Conservation (phyloP, 2,113 vertebrate genomes). For the Brachirus orientalis region DNA sequence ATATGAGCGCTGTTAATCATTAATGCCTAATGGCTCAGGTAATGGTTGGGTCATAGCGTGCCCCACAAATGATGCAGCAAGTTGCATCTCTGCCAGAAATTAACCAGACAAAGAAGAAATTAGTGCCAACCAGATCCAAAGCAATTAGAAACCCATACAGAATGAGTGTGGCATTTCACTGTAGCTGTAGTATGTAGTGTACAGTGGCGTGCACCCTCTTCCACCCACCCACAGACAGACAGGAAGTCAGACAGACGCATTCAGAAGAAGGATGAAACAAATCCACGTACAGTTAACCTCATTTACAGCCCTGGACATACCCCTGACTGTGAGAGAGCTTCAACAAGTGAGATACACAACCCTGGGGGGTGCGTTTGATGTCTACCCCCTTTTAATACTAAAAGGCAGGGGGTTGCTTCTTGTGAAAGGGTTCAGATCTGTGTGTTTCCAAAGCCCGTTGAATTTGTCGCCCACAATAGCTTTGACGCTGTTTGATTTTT, state of each 20-base stretch:
- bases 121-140: too few species aligned
- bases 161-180: slow-evolving; percentile 6
- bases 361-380: slow-evolving; percentile 74
- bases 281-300: slow-evolving; percentile 78
- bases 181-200: neutral
- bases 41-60: too few species aligned
- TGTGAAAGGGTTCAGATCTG: slow-evolving; percentile 66
- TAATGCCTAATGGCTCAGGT: too few species aligned
- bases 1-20: too few species aligned
- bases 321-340: slow-evolving; percentile 73
- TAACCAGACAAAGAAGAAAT: too few species aligned
- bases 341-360: slow-evolving; percentile 69
- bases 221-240: neutral
- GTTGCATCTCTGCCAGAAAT: too few species aligned
- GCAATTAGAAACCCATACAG: neutral
- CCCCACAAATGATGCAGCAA: too few species aligned
- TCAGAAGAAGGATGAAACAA: slow-evolving; percentile 62
- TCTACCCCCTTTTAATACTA: slow-evolving; percentile 66
- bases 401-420: slow-evolving; percentile 39
- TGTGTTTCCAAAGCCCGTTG: slow-evolving; percentile 69
- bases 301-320: slow-evolving; percentile 69
- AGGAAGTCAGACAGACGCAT: slow-evolving; percentile 40
- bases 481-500: slow-evolving; percentile 70
- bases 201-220: slow-evolving; percentile 6
- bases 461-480: slow-evolving; percentile 69